Conservation (phyloP, 2,113 vertebrate genomes). For the Planiliza haematocheilus region DNA sequence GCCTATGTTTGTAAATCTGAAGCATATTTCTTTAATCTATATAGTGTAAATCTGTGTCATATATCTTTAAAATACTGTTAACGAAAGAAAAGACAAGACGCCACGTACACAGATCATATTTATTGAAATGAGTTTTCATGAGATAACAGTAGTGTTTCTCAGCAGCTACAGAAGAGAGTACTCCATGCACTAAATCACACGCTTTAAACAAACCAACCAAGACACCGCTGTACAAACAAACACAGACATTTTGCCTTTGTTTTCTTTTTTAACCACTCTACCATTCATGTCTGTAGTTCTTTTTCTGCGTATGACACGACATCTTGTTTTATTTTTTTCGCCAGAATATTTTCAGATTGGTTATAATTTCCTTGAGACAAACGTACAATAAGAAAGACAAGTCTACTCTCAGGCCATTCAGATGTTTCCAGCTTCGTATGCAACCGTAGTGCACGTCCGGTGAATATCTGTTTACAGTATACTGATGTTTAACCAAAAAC, state of each 20-base stretch:
- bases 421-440: conserved; percentile 33
- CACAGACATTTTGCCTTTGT: conserved; percentile 48
- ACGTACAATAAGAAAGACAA: conserved; percentile 28
- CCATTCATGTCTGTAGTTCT: conserved; percentile 4
- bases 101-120: conserved; percentile 74
- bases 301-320: conserved; percentile 58
- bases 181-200: conserved; percentile 83
- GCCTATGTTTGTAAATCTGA: too few species aligned
- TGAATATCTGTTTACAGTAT: conserved; percentile 31
- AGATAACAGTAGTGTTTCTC: conserved; percentile 64
- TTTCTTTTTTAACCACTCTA: conserved; percentile 34
- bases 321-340: conserved; percentile 24
- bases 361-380: conserved; percentile 44
- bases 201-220: conserved; percentile 63
- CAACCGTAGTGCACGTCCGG: conserved; percentile 36
- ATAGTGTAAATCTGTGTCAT: too few species aligned
- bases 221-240: conserved; percentile 67
- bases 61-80: too few species aligned
- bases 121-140: conserved; percentile 76
- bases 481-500: conserved; percentile 28
- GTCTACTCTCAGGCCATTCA: conserved; percentile 12
- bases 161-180: conserved; percentile 78
- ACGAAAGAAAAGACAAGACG: conserved; percentile 5
- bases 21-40: too few species aligned
- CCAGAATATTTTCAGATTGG: conserved; percentile 35